Evolutionary conservation across 2,113 vertebrate genomes (phyloP).

Genomic region (Mesitornis unicolor): DNA sequence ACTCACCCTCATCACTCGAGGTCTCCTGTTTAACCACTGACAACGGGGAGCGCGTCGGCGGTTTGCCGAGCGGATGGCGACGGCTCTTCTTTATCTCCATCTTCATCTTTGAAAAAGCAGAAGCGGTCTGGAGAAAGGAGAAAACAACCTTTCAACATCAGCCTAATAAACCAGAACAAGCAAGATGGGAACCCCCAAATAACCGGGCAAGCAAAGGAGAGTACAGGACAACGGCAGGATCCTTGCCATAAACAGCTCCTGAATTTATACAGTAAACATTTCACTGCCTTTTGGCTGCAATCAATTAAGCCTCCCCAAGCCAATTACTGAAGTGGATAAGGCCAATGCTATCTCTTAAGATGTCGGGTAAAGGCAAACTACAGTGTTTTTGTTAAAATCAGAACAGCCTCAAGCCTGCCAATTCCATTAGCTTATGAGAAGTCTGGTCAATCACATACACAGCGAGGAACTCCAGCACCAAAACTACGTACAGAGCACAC

Average conservation of each 20-base stretch:
- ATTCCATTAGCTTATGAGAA: background rate
- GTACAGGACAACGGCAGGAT: background rate
- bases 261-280: background rate
- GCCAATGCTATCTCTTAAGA: background rate
- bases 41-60: slow-evolving; percentile 86
- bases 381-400: background rate
- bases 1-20: slow-evolving; percentile 86
- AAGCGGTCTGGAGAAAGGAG: slow-evolving; percentile 72
- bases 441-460: background rate
- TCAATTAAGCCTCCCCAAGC: background rate
- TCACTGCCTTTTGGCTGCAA: background rate
- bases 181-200: background rate
- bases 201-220: background rate
- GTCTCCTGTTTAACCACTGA: slow-evolving; percentile 92
- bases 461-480: fast-evolving
- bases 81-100: slow-evolving; percentile 94
- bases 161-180: background rate
- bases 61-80: slow-evolving; percentile 90
- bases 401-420: background rate
- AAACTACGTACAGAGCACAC: background rate
- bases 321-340: background rate
- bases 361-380: background rate
- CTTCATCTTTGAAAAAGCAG: slow-evolving; percentile 83
- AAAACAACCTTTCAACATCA: too few relatives aligned
- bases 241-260: background rate